Evolutionary conservation across 2,888 invertebrate genomes (phyloP), one percentile per base, ranked within the genome.

Genomic region (Macrophya annulata): DNA sequence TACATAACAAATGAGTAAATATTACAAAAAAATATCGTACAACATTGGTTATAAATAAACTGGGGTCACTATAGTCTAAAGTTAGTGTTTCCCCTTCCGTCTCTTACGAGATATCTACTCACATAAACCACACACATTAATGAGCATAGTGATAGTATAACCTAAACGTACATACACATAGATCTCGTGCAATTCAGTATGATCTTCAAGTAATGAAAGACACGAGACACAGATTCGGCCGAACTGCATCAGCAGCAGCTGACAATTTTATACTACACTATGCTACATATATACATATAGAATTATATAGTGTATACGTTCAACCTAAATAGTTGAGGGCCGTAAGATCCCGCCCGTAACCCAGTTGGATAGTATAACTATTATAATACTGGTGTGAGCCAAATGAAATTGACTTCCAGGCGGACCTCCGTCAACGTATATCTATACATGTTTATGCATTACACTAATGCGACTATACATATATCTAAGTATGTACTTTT

Each of bases 311-410:
- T 31, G 40, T 4, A 43, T 62, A 21, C 59, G 81, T 43, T 81
- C 81, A 81, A 81, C 81, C 81, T 81, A 81, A 81, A 62, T 81
- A 81, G 77, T 77, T 77, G 77, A 77, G 77, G 77, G 77, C 51
- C 51, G 51, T 74, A 10, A 37, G 21, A 37, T 10, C 31, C 81
- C 81, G 81, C 81, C 81, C 59, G 81, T 81, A 81, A 81, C 81
- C 81, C 81, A 81, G 81, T 81, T 81, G 62, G 21, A 81, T 37
- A 81, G 40, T 59, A 81, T 37, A 81, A 81, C 55, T 51, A 62
- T 43, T 62, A 62, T 62, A 43, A 62, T 77, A 74, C 45, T 74
- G 72, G 77, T 55, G 81, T 81, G 40, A 43, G 59, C 81, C 62
- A 81, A 81, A 81, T 81, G 40, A 81, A 43, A 81, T 81, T 81